phyloP scores from a whole-genome alignment of 1,140 invertebrate species.

The Anoplophora glabripennis region DNA sequence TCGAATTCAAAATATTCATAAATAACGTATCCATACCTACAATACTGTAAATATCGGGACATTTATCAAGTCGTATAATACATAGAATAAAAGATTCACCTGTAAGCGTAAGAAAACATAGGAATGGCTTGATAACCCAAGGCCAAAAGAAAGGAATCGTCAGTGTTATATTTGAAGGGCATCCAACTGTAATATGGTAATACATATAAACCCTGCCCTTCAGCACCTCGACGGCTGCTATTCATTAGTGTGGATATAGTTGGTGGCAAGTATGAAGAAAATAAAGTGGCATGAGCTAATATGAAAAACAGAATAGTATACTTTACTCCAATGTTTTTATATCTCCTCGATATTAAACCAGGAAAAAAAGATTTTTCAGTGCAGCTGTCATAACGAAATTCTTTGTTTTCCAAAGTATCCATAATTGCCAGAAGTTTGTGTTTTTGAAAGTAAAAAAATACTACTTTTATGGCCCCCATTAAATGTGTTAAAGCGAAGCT shows the following conservation, averaged over 20 bases:
- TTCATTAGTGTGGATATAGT: constrained; percentile 20
- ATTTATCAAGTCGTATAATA: neutral
- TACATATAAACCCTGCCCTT: constrained; percentile 11
- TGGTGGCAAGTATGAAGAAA: constrained; percentile 37
- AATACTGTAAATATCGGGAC: constrained; percentile 24
- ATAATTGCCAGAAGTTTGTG: constrained; percentile 34
- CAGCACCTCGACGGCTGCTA: constrained; percentile 10
- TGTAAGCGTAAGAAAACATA: constrained; percentile 41
- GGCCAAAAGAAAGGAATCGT: constrained; percentile 33
- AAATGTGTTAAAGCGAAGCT: constrained; percentile 40
- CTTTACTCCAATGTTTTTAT: constrained; percentile 31
- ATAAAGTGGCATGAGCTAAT: constrained; percentile 36
- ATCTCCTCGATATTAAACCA: constrained; percentile 17
- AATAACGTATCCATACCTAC: constrained; percentile 43
- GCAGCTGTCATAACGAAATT: constrained; percentile 33
- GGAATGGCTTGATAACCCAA: constrained; percentile 27
- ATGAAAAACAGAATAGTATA: constrained; percentile 35
- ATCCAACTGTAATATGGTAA: constrained; percentile 43
- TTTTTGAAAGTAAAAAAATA: constrained; percentile 39
- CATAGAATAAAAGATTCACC: neutral
- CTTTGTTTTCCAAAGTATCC: constrained; percentile 28
- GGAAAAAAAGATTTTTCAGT: constrained; percentile 26
- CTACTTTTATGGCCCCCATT: constrained; percentile 39
- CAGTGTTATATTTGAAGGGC: constrained; percentile 36
- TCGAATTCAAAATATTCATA: constrained; percentile 45